Evolutionary conservation across 35 echinoderm and acorn worm genomes (phyloP), one percentile per base, ranked within the genome.

Genomic region (Hemicentrotus pulcherrimus): DNA sequence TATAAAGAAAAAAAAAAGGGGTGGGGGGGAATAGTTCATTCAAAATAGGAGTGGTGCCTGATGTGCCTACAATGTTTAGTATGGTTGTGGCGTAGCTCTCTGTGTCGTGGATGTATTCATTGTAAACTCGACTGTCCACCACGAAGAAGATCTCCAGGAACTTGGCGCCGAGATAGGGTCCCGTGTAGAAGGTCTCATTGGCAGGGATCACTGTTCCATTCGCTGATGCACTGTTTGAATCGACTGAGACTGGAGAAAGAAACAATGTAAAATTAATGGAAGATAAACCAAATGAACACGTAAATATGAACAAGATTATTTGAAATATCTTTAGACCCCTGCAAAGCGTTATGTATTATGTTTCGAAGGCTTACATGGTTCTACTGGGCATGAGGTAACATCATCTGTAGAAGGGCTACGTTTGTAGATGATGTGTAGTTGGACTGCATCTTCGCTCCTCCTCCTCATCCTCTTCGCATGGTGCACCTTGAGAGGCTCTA

Each of bases 381-480:
- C 87, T 35, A 89, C 31, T 22, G 87, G 87, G 28, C 31, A 89
- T 7, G 7, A n/a, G 18, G 31, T 7, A 33, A 31, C 87, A 89
- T 89, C 32, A 15, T 35, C 87, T 14, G 35, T 41, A 41, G 32
- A 24, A n/a, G 31, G 28, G 28, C 45, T 46, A 6, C 45, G 87
- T 22, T 89, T 89, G 18, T 89, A 89, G 45, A 89, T 89, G 87
- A 89, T 32, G 31, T 89, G 87, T 31, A 28, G 87, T 35, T 89
- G 87, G 31, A 46, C 13, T 19, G 31, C 45, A 32, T 35, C 31
- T n/a, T 15, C 31, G 1, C n/a, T n/a, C 60, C 10, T 13, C 31
- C 31, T 89, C 28, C 18, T 32, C 31, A 89, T 46, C 45, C 87
- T 89, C 45, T 32, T 32, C 32, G 31, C 18, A 22, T 89, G 87